Evolutionary conservation across 2,888 invertebrate genomes (phyloP), one percentile per base, ranked within the genome.

Genomic region (Xestia xanthographa): DNA sequence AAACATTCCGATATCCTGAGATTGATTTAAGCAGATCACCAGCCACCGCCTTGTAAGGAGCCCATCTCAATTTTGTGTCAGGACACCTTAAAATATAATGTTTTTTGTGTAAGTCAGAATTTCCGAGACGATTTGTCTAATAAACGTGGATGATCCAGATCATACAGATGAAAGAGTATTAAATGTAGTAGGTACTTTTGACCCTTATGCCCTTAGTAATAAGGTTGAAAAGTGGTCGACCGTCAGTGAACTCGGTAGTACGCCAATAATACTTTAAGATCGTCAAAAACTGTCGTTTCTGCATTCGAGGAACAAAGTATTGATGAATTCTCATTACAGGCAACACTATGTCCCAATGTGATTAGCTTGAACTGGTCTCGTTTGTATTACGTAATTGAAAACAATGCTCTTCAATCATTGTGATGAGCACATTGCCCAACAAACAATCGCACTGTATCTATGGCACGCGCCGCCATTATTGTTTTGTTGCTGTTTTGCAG

Each of bases 401-500:
- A 83, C 83, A 83, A 83, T 83, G 86, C 50, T 60, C 65, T 41
- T 60, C 74, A 78, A 72, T 83, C 83, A 82, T 85, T 82, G 82
- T 85, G 83, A 85, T 82, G 85, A 66, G 68, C 74, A 68, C 70
- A 82, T 82, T 82, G 83, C 34, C 83, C 62, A 74, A 85, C 83
- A 72, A 83, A 83, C 83, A 83, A 83, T 85, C 48, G 50, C 29
- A 48, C 6, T 85, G 66, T 69, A 48, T 58, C 43, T 68, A 38
- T 45, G 60, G 82, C 85, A 82, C 82, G 85, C 72, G 73, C 71
- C 22, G 9, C 17, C 63, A n/a, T 66, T 63, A 75, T 82, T 76
- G 85, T 84, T 84, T 84, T 76, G 85, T 82, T 84, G 58, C 53
- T 58, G 53, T 84, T 84, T 80, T 71, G 65, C 48, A 68, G 72